Evolutionary conservation across 2,888 invertebrate species (phyloP).

Genomic region (Acanthosepion esculentum): DNA sequence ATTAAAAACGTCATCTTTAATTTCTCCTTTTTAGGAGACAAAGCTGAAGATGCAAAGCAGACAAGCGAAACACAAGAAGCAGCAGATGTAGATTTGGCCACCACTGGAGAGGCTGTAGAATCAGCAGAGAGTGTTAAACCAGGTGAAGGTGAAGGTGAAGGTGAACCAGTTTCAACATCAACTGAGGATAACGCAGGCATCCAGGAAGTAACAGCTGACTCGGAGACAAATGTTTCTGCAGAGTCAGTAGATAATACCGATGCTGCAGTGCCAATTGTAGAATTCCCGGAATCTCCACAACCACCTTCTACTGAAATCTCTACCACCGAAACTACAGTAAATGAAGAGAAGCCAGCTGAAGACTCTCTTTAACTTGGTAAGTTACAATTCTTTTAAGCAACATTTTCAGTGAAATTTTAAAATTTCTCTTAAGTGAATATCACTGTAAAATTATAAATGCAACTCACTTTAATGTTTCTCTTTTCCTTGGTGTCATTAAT

Average conservation of each 20-base stretch:
- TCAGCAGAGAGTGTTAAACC: background rate
- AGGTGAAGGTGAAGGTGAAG: no score
- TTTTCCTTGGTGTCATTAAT: no score
- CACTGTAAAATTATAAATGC: no score
- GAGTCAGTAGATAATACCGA: background rate
- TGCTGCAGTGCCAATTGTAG: background rate
- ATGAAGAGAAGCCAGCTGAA: background rate
- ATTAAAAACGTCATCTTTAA: background rate
- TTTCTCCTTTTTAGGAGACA: conserved; percentile 44
- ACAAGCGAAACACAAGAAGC: conserved; percentile 36
- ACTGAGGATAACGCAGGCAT: no score
- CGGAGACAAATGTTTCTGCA: background rate
- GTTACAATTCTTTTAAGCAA: background rate
- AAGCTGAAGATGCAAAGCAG: conserved; percentile 39
- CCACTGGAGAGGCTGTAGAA: background rate
- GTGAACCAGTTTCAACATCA: no score
- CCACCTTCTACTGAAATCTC: background rate
- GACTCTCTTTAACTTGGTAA: background rate
- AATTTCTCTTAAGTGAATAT: no score
- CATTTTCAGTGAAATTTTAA: background rate
- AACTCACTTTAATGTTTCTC: no score
- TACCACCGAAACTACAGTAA: background rate
- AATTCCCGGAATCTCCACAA: background rate
- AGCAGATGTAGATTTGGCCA: conserved; percentile 10
- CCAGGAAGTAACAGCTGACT: background rate